Base-by-base conservation (phyloP, 2,113 vertebrate species). In the Hemichromis elongatus region DNA sequence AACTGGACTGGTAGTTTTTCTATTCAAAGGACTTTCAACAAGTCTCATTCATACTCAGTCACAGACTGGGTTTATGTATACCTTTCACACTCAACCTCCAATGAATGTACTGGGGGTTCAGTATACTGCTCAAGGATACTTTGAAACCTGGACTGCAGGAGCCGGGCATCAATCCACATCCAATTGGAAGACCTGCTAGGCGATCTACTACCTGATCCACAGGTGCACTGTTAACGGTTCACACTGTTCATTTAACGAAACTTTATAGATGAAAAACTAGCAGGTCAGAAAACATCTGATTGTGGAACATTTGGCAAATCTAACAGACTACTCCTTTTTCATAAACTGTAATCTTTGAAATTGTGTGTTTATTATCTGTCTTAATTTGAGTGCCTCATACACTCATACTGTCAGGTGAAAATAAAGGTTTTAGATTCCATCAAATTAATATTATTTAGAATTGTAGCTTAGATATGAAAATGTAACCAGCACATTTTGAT, bases 391-490 rank as follows among this genome's bases (percentile, higher is more conserved):
- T 26, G 37, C 63, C 13, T 26, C 2, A 1, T 10, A 45, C 1
- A 9, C 63, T 26, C 37, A 24, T 40, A 42, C 14, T 12, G 13
- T 68, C 35, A 14, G 35, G 61, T 68, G 61, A 42, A 24, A 68
- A 68, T 24, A 24, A 68, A 68, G 2, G 12, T 37, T 42, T 42
- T 24, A 9, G 35, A 24, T 0, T 35, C 0, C 0, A 66, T 1
- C 35, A 42, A 9, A 68, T 26, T 21, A 70, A 70, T 26, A 40
- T 26, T 45, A 70, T 42, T 68, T 68, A 42, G n/a, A 26, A 24
- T 16, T 26, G 63, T 10, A 70, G 37, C 33, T 70, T 42, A 16
- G 12, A 21, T 21, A 68, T 42, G 61, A 70, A 45, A 45, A 70
- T 45, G 37, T 45, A 70, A 45, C 37, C 63, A 68, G 35, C n/a